Conservation (phyloP, 2,888 invertebrate genomes). For the Pseudococcus longispinus region DNA sequence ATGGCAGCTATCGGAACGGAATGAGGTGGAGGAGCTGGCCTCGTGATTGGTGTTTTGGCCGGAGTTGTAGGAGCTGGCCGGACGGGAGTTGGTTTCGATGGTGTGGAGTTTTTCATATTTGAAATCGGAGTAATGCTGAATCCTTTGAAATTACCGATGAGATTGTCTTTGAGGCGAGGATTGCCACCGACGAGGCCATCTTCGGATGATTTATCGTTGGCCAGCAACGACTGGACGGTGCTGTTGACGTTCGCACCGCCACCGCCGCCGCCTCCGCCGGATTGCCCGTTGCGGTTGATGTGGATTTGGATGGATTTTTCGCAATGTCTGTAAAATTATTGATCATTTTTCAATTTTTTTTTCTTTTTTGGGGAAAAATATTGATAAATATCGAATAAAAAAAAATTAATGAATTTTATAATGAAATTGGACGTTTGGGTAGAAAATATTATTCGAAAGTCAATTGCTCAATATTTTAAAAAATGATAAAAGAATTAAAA, state of each 20-base stretch:
- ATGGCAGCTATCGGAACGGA: slow-evolving; percentile 62
- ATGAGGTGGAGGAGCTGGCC: slow-evolving; percentile 71
- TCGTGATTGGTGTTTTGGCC: not conserved
- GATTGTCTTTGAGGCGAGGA: slow-evolving; percentile 65
- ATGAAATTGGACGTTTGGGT: not conserved
- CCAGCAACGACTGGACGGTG: slow-evolving; percentile 37
- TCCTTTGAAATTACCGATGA: slow-evolving; percentile 87
- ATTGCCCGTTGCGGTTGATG: not conserved
- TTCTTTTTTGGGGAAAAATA: not conserved
- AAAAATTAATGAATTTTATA: not conserved
- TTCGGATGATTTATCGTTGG: not conserved
- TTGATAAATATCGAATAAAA: not conserved
- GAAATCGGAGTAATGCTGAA: slow-evolving; percentile 76
- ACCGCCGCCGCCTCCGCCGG: not conserved
- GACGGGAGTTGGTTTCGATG: slow-evolving; percentile 44
- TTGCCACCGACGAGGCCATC: not conserved
- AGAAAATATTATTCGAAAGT: not conserved
- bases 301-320: slow-evolving; percentile 51
- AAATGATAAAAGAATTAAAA: no score
- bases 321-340: slow-evolving; percentile 47
- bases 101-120: slow-evolving; percentile 10
- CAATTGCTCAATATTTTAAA: no score
- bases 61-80: slow-evolving; percentile 58
- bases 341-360: not conserved
- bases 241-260: not conserved